Conservation (phyloP, 2,113 vertebrate species). For the Bos javanicus region DNA sequence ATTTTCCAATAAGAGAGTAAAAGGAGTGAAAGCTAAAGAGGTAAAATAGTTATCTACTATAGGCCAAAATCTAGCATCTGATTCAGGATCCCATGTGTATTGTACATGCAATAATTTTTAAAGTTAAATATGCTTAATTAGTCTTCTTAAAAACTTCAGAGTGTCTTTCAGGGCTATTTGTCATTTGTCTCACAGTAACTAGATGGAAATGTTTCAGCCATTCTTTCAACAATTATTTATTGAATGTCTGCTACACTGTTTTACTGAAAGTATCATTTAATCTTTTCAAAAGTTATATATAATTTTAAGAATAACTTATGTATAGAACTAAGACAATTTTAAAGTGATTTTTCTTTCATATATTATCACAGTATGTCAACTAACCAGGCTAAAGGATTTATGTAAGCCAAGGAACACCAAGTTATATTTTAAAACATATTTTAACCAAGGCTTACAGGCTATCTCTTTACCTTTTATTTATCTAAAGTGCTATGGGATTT, state of each 20-base stretch:
- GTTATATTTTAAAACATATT: conserved; percentile 51
- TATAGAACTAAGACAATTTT: conserved; percentile 32
- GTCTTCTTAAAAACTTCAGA: conserved; percentile 3
- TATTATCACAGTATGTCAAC: conserved; percentile 34
- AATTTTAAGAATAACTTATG: conserved; percentile 33
- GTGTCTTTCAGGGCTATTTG: background rate
- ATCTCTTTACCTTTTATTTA: conserved; percentile 63
- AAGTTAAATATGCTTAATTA: background rate
- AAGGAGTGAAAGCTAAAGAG: background rate
- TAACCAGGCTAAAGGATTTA: conserved; percentile 41
- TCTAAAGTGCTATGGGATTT: conserved; percentile 58
- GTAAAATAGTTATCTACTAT: background rate
- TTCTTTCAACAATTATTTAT: conserved; percentile 34
- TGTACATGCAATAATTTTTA: background rate
- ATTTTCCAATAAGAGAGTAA: conserved; percentile 30
- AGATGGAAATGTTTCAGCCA: conserved; percentile 6
- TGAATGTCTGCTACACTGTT: background rate
- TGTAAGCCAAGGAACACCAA: conserved; percentile 22
- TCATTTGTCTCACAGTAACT: background rate
- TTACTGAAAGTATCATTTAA: conserved; percentile 7
- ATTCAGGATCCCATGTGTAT: background rate
- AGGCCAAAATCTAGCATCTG: background rate
- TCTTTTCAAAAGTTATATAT: conserved; percentile 15
- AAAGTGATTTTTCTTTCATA: background rate
- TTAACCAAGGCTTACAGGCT: conserved; percentile 41